Percentiles rank a stretch among this genome's conserved stretches.
Conservation (phyloP, 1,140 invertebrate species). For the Coelopa frigida region DNA sequence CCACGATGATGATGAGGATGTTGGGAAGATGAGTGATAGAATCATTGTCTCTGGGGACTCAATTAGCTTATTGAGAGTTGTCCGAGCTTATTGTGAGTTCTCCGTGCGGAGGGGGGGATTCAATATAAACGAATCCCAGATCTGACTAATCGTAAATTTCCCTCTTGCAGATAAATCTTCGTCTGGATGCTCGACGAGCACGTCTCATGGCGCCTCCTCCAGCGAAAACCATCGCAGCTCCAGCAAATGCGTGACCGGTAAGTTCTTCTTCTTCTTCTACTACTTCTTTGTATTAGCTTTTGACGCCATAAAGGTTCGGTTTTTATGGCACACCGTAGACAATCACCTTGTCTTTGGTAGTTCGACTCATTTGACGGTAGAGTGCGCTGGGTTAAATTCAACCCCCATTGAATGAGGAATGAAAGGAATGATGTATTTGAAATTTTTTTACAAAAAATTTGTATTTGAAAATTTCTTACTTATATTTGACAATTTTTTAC, state of each 20-base stretch:
- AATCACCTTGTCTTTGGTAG: conserved; percentile 3
- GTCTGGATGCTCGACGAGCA: conserved; percentile 33
- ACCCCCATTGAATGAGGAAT: no score
- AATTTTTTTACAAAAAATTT: no score
- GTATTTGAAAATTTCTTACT: no score
- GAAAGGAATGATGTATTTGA: no score
- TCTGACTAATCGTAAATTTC: no score
- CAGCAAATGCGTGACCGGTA: conserved; percentile 26
- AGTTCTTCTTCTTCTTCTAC: conserved; percentile 8
- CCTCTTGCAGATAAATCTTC: conserved; percentile 35
- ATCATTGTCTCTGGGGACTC: neutral
- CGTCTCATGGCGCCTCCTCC: conserved; percentile 14
- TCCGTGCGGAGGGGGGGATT: no score
- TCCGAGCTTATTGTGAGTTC: neutral
- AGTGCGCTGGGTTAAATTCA: neutral
- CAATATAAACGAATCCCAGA: no score
- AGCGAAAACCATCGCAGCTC: conserved; percentile 26
- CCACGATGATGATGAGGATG: conserved; percentile 2
- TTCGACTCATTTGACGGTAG: conserved; percentile 2
- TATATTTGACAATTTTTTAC: no score
- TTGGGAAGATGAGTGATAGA: neutral
- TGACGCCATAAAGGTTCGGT: neutral
- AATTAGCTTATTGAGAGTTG: neutral
- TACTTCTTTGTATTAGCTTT: neutral
- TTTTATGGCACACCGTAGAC: conserved; percentile 12